Conservation (phyloP, 2,888 invertebrate genomes). For the Ophioninae sp. region DNA sequence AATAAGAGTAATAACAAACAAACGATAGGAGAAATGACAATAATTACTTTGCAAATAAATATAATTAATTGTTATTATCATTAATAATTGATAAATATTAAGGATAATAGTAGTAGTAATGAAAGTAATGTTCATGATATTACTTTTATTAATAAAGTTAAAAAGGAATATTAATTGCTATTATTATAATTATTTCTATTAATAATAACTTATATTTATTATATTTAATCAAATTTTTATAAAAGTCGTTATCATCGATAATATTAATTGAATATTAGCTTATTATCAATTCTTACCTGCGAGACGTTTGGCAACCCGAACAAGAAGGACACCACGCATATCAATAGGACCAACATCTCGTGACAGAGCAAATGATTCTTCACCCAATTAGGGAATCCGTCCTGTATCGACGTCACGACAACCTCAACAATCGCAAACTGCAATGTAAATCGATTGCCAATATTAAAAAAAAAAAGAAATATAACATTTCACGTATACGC, state of each 20-base stretch:
- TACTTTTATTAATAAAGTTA: too few relatives aligned
- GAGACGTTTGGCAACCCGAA: conserved; percentile 94
- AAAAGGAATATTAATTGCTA: too few relatives aligned
- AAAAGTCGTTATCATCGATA: background rate
- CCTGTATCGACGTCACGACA: conserved; percentile 95
- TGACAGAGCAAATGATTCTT: conserved; percentile 91
- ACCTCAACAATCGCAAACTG: conserved; percentile 97
- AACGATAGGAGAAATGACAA: too few relatives aligned
- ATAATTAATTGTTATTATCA: too few relatives aligned
- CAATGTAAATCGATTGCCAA: conserved; percentile 75
- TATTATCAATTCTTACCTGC: conserved; percentile 82
- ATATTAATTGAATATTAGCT: background rate
- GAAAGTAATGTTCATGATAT: too few relatives aligned
- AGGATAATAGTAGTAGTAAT: too few relatives aligned
- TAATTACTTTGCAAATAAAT: too few relatives aligned
- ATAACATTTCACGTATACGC: background rate
- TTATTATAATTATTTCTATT: too few relatives aligned
- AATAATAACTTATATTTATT: too few relatives aligned
- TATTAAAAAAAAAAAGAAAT: background rate
- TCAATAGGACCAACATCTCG: conserved; percentile 91
- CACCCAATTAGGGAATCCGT: conserved; percentile 94
- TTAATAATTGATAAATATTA: too few relatives aligned
- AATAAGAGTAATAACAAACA: too few relatives aligned
- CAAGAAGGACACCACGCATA: conserved; percentile 91
- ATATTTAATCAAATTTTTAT: background rate